These are phyloP conservation scores for Otolemur crassicaudatus DNA, from an alignment of 2,797 vertebrate genomes.

Conservation along the genomic window DNA sequence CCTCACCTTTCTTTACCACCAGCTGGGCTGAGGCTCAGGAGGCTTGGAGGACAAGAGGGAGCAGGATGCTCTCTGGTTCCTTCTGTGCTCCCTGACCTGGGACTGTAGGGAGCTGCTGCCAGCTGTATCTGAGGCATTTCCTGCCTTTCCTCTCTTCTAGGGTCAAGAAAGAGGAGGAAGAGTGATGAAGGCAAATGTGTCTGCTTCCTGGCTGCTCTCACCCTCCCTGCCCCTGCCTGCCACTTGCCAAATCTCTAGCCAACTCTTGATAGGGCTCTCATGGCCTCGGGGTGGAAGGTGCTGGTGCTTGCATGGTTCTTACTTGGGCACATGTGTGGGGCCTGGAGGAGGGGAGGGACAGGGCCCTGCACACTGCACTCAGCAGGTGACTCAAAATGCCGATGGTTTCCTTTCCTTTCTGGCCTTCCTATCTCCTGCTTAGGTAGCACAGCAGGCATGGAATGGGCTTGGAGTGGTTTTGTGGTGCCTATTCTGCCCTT, in stretches of 20 bases:
- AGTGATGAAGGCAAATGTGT: too few species aligned
- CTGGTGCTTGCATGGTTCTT: not conserved
- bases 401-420: too few species aligned
- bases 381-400: not conserved
- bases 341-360: not conserved
- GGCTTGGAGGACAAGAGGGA: not conserved
- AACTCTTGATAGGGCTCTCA: not conserved
- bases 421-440: not conserved
- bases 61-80: not conserved
- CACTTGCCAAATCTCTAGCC: not conserved
- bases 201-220: not conserved
- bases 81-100: not conserved
- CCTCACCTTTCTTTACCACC: not conserved
- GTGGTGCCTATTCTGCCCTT: not conserved
- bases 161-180: not conserved
- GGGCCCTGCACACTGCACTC: not conserved
- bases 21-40: not conserved
- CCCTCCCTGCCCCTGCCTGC: accelerated
- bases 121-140: not conserved
- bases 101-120: not conserved
- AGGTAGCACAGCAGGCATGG: not conserved
- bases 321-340: not conserved
- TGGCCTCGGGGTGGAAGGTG: not conserved
- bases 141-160: not conserved
- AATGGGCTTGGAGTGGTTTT: not conserved